Conservation (phyloP, 1,140 invertebrate genomes). For the Pogonomyrmex californicus region DNA sequence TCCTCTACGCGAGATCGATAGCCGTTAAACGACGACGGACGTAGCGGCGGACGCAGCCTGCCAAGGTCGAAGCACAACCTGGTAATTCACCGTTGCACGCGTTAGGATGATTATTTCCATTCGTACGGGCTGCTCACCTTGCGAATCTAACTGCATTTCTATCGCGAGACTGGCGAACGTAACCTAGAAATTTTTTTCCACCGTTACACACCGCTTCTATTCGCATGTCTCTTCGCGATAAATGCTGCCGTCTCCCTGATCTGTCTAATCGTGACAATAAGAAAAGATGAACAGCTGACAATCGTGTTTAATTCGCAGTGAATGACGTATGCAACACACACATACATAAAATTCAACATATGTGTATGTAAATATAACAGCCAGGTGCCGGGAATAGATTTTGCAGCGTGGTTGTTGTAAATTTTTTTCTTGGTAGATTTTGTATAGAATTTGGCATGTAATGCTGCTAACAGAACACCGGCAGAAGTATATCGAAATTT, state of each 20-base stretch:
- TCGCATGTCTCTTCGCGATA: neutral
- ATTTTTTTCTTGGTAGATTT: too few species aligned
- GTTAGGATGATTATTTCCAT: neutral
- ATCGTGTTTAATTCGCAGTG: neutral
- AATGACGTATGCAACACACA: too few species aligned
- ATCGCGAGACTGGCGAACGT: neutral
- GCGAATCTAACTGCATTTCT: neutral
- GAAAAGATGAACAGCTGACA: neutral
- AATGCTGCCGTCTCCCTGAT: neutral
- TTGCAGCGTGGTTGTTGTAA: too few species aligned
- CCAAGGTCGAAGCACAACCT: too few species aligned
- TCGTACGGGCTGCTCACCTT: neutral
- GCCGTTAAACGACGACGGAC: neutral
- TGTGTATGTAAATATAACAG: too few species aligned
- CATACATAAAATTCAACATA: too few species aligned
- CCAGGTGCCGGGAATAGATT: too few species aligned
- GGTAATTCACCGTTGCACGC: conserved; percentile 13
- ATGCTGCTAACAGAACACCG: too few species aligned
- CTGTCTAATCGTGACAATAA: neutral
- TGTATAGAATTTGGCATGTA: too few species aligned
- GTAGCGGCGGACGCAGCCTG: neutral
- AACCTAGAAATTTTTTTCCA: neutral
- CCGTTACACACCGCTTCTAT: neutral
- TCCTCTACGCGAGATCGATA: neutral
- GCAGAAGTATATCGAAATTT: too few species aligned